phyloP scores from a whole-genome alignment of 2,113 vertebrate species.

The Neodon shergylaensis region DNA sequence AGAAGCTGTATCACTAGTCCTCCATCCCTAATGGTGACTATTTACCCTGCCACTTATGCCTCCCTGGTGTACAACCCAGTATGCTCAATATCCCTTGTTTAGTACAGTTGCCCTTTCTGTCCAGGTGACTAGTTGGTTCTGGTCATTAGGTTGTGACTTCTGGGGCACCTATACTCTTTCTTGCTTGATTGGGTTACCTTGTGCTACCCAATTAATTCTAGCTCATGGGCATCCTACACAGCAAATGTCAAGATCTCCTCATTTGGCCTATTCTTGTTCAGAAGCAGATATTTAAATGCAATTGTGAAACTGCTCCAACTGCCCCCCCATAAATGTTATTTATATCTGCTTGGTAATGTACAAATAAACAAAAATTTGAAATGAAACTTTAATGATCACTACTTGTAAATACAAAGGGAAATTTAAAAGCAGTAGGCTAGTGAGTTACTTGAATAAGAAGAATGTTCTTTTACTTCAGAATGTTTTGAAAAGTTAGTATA shows the following conservation, averaged over 20 bases:
- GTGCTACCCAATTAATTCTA: not conserved
- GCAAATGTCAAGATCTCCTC: not conserved
- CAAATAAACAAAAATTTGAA: conserved; percentile 51
- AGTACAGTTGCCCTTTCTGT: not conserved
- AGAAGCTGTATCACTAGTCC: not conserved
- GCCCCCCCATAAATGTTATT: not conserved
- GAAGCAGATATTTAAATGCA: not conserved
- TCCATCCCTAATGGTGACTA: not conserved
- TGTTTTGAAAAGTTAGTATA: conserved; percentile 42
- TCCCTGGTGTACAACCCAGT: not conserved
- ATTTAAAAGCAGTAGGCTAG: not conserved
- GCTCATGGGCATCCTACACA: not conserved
- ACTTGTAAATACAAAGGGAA: not conserved
- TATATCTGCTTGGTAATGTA: not conserved
- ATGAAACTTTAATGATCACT: conserved; percentile 30
- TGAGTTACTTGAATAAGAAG: not conserved
- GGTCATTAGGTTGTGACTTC: not conserved
- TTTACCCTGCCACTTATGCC: not conserved
- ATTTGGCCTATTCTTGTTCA: conserved; percentile 6
- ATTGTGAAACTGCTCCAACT: not conserved
- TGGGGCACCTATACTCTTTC: not conserved
- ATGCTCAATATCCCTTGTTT: not conserved
- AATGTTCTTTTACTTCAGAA: conserved; percentile 9
- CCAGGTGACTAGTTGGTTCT: not conserved
- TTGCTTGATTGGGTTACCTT: conserved; percentile 5